These are phyloP conservation scores for Ivindomyrus marchei DNA, from an alignment of 2,113 vertebrate species.

Conservation along the genomic window DNA sequence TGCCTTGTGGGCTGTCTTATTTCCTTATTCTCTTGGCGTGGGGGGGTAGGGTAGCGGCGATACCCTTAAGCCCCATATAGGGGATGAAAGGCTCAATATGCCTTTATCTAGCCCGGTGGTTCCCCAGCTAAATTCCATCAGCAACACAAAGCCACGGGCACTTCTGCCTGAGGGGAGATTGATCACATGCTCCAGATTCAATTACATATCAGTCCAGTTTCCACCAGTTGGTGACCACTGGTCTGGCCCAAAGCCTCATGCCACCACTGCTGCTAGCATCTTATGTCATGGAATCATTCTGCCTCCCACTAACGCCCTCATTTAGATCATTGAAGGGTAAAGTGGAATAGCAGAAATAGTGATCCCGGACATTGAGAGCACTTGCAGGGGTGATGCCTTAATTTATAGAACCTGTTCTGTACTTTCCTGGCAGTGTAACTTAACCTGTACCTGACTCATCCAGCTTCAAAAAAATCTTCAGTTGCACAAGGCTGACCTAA, in stretches of 20 bases:
- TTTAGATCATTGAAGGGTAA: not conserved
- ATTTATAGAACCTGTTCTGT: not conserved
- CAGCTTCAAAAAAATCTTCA: not conserved
- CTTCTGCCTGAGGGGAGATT: not conserved
- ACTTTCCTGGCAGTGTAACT: not conserved
- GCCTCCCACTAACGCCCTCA: not conserved
- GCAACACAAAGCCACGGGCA: not conserved
- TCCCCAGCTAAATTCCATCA: not conserved
- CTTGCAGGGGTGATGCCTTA: not conserved
- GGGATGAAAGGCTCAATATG: not conserved
- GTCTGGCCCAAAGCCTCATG: not conserved
- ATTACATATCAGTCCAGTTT: not conserved
- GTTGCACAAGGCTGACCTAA: not conserved
- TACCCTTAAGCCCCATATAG: not conserved
- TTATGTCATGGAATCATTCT: not conserved
- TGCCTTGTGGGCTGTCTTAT: not conserved
- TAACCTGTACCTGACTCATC: not conserved
- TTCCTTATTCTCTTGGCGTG: not conserved
- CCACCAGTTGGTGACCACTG: not conserved
- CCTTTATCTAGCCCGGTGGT: not conserved
- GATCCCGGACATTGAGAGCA: not conserved
- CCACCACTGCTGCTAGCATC: not conserved
- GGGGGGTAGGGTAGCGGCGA: not conserved
- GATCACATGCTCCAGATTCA: not conserved
- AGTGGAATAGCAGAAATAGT: not conserved